Evolutionary conservation across 2,888 invertebrate species (phyloP).

Genomic region (Leptothorax acervorum): DNA sequence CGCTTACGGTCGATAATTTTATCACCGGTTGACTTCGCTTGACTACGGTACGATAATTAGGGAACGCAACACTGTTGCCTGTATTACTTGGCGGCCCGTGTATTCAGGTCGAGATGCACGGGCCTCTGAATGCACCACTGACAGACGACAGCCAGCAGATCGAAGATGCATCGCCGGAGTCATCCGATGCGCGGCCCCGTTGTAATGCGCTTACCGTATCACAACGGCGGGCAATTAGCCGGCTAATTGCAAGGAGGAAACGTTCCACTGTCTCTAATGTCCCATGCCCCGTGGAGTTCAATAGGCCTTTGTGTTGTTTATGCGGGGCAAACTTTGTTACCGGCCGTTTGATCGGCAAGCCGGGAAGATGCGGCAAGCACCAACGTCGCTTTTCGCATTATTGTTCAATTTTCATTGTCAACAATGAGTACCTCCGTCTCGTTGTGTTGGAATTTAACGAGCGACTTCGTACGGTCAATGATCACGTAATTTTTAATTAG

Average conservation of each 20-base stretch:
- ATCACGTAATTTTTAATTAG: slow-evolving; percentile 32
- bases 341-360: slow-evolving; percentile 46
- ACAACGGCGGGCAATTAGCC: slow-evolving; percentile 54
- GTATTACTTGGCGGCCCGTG: slow-evolving; percentile 26
- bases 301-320: slow-evolving; percentile 55
- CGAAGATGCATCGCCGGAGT: slow-evolving; percentile 59
- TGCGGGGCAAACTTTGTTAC: slow-evolving; percentile 43
- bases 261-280: slow-evolving; percentile 44
- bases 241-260: slow-evolving; percentile 56
- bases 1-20: slow-evolving; percentile 72
- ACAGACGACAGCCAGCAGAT: slow-evolving; percentile 61
- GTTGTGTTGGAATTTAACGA: slow-evolving; percentile 21
- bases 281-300: slow-evolving; percentile 50
- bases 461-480: neutral
- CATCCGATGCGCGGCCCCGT: slow-evolving; percentile 45
- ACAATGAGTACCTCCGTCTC: neutral
- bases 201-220: slow-evolving; percentile 64
- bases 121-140: slow-evolving; percentile 41
- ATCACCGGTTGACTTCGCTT: slow-evolving; percentile 66
- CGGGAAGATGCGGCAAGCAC: slow-evolving; percentile 9
- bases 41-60: slow-evolving; percentile 59
- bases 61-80: slow-evolving; percentile 45
- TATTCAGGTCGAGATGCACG: slow-evolving; percentile 51
- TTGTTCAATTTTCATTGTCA: slow-evolving; percentile 27
- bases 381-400: slow-evolving; percentile 24